Percentiles rank a stretch among this genome's conserved stretches.
Conservation (phyloP, 2,797 vertebrate species). For the Artibeus lituratus region DNA sequence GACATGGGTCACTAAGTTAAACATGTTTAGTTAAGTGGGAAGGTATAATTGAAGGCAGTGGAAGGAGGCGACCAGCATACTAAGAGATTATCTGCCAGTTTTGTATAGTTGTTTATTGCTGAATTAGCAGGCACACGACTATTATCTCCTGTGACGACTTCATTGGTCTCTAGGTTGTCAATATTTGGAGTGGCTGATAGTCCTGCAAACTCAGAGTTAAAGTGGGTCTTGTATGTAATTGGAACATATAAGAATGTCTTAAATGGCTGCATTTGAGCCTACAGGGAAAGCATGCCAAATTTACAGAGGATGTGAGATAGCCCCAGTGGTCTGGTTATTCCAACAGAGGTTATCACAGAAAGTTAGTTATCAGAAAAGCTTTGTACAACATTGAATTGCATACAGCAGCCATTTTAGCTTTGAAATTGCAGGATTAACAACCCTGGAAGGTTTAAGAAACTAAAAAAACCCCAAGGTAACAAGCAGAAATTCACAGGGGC, state of each 20-base stretch:
- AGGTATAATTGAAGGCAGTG: not conserved
- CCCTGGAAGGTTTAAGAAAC: constrained; percentile 45
- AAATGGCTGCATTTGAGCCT: constrained; percentile 48
- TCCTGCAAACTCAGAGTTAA: constrained; percentile 45
- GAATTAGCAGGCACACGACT: constrained; percentile 35
- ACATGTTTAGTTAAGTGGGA: not conserved
- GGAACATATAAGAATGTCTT: constrained; percentile 57
- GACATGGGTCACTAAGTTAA: not conserved
- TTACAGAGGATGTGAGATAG: not conserved
- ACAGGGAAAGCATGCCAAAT: constrained; percentile 46
- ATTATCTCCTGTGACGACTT: constrained; percentile 31
- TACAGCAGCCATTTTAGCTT: constrained; percentile 48
- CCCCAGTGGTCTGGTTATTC: constrained; percentile 53
- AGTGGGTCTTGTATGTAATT: constrained; percentile 60
- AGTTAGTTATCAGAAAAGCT: constrained; percentile 53
- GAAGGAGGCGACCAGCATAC: not conserved
- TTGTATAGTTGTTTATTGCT: constrained; percentile 36
- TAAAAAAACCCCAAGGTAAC: not conserved
- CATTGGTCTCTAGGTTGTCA: constrained; percentile 53
- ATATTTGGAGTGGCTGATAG: constrained; percentile 43
- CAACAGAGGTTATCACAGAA: constrained; percentile 48
- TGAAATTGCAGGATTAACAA: constrained; percentile 56
- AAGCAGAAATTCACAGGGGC: constrained; percentile 58
- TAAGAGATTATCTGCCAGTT: not conserved
- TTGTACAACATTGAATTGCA: not conserved